Evolutionary conservation across 1,140 invertebrate species (phyloP).

Genomic region (Scaptomyza montana): DNA sequence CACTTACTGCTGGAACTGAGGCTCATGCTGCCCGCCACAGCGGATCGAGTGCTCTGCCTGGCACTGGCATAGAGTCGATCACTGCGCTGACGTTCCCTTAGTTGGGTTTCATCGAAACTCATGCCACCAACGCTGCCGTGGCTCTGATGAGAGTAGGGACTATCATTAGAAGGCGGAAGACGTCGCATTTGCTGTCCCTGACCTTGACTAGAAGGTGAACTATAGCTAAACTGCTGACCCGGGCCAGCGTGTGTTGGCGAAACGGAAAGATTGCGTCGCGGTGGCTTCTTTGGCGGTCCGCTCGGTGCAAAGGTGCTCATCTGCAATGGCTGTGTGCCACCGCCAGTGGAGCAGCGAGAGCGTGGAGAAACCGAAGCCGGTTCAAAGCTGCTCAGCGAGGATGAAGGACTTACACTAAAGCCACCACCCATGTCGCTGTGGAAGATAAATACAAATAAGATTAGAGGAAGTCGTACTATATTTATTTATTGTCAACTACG

Average conservation of each 20-base stretch:
- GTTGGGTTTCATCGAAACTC: constrained; percentile 77
- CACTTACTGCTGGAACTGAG: constrained; percentile 73
- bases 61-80: constrained; percentile 77
- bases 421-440: constrained; percentile 68
- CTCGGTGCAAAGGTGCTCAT: constrained; percentile 85
- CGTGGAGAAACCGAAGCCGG: constrained; percentile 83
- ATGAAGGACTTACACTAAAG: constrained; percentile 76
- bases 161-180: constrained; percentile 67
- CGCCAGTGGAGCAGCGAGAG: constrained; percentile 76
- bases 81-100: constrained; percentile 66
- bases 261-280: constrained; percentile 91
- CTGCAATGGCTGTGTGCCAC: constrained; percentile 50
- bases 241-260: constrained; percentile 86
- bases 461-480: background rate
- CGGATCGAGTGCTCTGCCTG: constrained; percentile 71
- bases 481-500: no score
- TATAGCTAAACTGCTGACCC: constrained; percentile 71
- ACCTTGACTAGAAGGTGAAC: constrained; percentile 73
- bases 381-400: constrained; percentile 83
- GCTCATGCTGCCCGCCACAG: constrained; percentile 60
- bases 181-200: constrained; percentile 44
- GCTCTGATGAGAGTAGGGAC: constrained; percentile 76
- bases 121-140: constrained; percentile 78
- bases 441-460: background rate
- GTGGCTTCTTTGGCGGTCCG: constrained; percentile 94